These are phyloP conservation scores for Sialis fuliginosa DNA, from an alignment of 2,888 invertebrate species.

Conservation along the genomic window DNA sequence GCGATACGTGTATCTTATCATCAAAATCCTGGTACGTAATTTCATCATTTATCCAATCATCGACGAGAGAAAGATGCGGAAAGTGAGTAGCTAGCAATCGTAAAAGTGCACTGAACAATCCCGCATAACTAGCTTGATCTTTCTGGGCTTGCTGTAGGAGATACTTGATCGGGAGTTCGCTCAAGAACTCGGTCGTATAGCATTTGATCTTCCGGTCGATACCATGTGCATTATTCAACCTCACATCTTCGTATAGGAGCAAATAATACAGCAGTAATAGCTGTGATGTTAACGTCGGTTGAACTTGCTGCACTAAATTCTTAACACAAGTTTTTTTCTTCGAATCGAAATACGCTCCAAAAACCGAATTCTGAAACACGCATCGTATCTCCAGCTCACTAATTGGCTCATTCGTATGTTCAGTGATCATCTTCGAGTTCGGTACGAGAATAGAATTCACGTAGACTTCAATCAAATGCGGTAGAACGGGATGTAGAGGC, in stretches of 20 bases:
- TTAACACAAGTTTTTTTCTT: constrained; percentile 27
- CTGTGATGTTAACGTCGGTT: constrained; percentile 65
- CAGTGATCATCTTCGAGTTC: constrained; percentile 42
- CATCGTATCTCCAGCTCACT: constrained; percentile 74
- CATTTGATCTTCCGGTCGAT: constrained; percentile 60
- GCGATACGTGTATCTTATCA: constrained; percentile 16
- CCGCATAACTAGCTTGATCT: constrained; percentile 78
- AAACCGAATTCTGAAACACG: constrained; percentile 64
- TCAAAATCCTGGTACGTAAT: constrained; percentile 12
- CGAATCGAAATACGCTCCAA: constrained; percentile 51
- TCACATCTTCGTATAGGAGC: constrained; percentile 78
- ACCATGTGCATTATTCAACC: constrained; percentile 52
- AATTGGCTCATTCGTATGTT: constrained; percentile 81
- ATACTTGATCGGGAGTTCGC: constrained; percentile 85
- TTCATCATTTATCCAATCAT: constrained; percentile 82
- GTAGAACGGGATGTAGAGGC: constrained; percentile 88
- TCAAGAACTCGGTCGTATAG: constrained; percentile 72
- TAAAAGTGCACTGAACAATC: constrained; percentile 76
- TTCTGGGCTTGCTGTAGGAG: constrained; percentile 83
- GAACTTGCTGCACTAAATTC: constrained; percentile 35
- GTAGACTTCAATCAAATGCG: constrained; percentile 84
- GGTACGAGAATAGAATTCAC: constrained; percentile 76
- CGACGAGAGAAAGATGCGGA: constrained; percentile 85
- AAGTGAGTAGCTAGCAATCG: constrained; percentile 81
- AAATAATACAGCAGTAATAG: constrained; percentile 81